Evolutionary conservation across 2,113 vertebrate species (phyloP).

Genomic region (Dicerorhinus sumatrensis): DNA sequence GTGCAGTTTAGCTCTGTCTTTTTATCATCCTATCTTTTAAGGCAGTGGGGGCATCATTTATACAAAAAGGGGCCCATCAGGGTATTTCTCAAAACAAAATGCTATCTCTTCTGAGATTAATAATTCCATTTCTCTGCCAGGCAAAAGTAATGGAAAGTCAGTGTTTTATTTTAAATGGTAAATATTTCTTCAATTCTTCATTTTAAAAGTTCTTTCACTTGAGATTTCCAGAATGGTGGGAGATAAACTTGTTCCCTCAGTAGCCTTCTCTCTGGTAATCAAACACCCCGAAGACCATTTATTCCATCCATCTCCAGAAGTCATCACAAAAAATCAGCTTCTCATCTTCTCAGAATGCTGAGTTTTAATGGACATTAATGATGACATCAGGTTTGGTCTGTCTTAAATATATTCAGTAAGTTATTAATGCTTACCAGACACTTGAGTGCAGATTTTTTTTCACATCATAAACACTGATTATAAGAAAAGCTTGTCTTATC

Average conservation of each 20-base stretch:
- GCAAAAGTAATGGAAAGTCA: neutral
- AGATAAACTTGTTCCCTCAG: neutral
- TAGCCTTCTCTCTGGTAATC: neutral
- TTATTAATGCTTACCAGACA: slow-evolving; percentile 23
- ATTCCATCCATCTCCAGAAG: neutral
- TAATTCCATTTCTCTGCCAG: neutral
- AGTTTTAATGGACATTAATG: neutral
- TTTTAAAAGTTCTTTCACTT: slow-evolving; percentile 9
- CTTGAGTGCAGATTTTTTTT: neutral
- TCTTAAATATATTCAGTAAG: neutral
- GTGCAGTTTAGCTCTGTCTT: neutral
- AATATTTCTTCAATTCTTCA: slow-evolving; percentile 39
- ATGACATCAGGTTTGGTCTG: neutral
- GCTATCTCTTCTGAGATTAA: neutral
- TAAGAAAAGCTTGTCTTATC: slow-evolving; percentile 56
- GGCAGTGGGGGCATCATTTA: neutral
- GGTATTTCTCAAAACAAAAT: neutral
- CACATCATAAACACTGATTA: slow-evolving; percentile 59
- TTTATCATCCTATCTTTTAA: neutral
- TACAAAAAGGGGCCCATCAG: neutral
- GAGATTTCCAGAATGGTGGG: neutral
- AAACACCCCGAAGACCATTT: neutral
- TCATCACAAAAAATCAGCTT: neutral
- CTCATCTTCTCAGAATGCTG: neutral
- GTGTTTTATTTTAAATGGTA: slow-evolving; percentile 10